These are phyloP conservation scores for Stichopus horrens DNA, from an alignment of 53 echinoderm and acorn worm species.

Conservation along the genomic window DNA sequence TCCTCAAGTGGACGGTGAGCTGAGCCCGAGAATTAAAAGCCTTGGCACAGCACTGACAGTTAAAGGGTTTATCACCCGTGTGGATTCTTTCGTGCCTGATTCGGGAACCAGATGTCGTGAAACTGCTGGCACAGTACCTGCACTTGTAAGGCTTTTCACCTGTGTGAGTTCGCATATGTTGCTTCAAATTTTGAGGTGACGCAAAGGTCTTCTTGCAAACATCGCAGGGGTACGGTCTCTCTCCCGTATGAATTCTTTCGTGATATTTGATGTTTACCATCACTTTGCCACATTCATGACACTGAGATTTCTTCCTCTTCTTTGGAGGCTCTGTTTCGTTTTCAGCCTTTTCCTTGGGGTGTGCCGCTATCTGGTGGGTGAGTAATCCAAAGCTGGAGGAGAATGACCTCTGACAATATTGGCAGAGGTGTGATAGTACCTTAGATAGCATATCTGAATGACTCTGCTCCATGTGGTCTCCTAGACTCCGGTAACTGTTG, in stretches of 20 bases:
- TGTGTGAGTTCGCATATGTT: not conserved
- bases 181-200: not conserved
- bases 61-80: slow-evolving; percentile 6
- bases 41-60: slow-evolving; percentile 2
- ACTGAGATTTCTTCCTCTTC: not conserved
- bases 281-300: not conserved
- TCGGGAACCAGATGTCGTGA: not conserved
- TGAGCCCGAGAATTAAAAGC: not conserved
- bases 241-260: not conserved
- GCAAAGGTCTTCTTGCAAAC: not conserved
- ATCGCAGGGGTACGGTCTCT: not conserved
- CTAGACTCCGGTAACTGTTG: not conserved
- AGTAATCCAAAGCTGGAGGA: not conserved
- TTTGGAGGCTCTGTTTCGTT: not conserved
- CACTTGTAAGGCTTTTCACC: slow-evolving; percentile 19
- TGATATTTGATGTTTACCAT: not conserved
- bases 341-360: not conserved
- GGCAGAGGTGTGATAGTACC: not conserved
- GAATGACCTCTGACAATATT: not conserved
- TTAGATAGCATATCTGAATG: not conserved
- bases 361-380: not conserved
- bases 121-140: not conserved
- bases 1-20: not conserved
- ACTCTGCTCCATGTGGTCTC: not conserved
- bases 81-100: slow-evolving; percentile 9